These are phyloP conservation scores for Oncopeltus fasciatus DNA, from an alignment of 1,140 invertebrate genomes.

Conservation along the genomic window DNA sequence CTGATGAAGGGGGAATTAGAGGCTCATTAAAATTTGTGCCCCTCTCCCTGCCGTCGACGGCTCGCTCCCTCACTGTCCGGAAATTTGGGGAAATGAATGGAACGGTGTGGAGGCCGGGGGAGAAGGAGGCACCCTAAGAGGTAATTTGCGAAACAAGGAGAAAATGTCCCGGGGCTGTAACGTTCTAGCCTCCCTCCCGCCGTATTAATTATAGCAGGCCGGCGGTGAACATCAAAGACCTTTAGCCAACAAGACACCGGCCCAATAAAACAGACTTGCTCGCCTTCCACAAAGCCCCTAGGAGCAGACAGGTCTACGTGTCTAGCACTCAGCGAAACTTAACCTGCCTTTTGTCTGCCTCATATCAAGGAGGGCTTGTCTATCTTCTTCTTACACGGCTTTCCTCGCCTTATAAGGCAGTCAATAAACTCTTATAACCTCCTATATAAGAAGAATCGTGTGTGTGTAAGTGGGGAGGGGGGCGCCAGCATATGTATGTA, in stretches of 20 bases:
- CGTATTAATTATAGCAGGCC: neutral
- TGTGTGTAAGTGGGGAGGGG: too few species aligned
- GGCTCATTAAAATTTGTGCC: neutral
- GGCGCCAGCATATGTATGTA: too few species aligned
- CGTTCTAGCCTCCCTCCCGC: too few species aligned
- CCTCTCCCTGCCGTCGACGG: neutral
- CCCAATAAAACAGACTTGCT: neutral
- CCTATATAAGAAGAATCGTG: too few species aligned
- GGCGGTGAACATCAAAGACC: neutral
- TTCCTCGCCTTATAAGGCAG: too few species aligned
- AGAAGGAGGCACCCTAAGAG: neutral
- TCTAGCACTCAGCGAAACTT: too few species aligned
- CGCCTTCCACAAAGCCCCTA: neutral
- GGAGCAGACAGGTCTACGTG: too few species aligned
- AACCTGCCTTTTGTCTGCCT: too few species aligned
- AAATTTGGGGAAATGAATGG: neutral
- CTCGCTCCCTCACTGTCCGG: neutral
- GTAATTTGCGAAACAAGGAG: neutral
- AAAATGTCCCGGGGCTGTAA: neutral
- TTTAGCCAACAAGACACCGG: neutral
- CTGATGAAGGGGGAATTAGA: neutral
- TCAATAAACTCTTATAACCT: too few species aligned
- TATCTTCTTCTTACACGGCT: too few species aligned
- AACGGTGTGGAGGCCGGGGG: neutral
- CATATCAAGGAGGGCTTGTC: too few species aligned